Evolutionary conservation across 2,113 vertebrate genomes (phyloP).

Genomic region (Gobio gobio): DNA sequence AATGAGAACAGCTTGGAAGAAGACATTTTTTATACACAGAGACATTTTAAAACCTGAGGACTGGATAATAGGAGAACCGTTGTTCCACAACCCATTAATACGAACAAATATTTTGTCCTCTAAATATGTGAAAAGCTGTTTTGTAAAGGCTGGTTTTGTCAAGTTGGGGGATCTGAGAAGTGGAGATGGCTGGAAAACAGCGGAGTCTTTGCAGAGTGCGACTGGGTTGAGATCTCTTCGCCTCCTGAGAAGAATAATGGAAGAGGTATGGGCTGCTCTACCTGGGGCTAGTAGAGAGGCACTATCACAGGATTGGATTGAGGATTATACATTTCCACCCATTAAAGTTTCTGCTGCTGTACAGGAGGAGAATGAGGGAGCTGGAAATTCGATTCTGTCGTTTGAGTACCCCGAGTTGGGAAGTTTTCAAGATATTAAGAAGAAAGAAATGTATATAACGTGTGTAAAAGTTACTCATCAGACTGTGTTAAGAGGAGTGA

Average conservation of each 20-base stretch:
- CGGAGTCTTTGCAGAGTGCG: not conserved
- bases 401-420: not conserved
- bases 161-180: not conserved
- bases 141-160: not conserved
- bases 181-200: not conserved
- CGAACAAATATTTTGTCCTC: not conserved
- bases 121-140: not conserved
- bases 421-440: not conserved
- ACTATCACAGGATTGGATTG: not conserved
- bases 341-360: not conserved
- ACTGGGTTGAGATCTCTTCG: not conserved
- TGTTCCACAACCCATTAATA: conserved; percentile 6
- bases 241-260: not conserved
- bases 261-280: not conserved
- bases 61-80: not conserved
- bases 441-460: not conserved
- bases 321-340: not conserved
- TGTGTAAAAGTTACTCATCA: not conserved
- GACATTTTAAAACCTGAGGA: not conserved
- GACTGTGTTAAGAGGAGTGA: too few species aligned
- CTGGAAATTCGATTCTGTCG: not conserved
- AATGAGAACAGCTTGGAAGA: not conserved
- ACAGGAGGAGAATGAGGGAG: not conserved
- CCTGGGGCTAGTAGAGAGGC: not conserved
- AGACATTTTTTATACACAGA: not conserved